Percentiles rank a stretch among this genome's conserved stretches.
These are phyloP conservation scores for Heterotis niloticus DNA, from an alignment of 2,113 vertebrate species.

Conservation along the genomic window DNA sequence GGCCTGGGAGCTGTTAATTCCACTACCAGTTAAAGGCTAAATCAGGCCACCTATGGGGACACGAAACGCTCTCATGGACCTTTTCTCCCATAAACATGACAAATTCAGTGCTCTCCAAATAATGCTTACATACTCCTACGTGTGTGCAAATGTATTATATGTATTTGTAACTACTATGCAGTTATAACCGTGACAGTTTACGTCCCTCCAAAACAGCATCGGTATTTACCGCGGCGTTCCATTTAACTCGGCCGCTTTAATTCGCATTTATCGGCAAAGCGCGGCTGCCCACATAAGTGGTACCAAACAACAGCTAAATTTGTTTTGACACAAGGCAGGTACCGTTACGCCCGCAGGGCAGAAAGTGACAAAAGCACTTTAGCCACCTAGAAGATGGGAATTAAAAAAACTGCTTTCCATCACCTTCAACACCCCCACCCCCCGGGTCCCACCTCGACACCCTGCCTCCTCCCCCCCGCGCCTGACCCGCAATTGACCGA, in stretches of 20 bases:
- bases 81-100: not conserved
- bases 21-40: not conserved
- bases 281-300: not conserved
- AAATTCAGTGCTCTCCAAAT: too few relatives aligned
- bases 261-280: slow-evolving; percentile 34
- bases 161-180: too few relatives aligned
- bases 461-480: slow-evolving; percentile 41
- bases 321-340: slow-evolving; percentile 16
- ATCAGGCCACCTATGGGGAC: not conserved
- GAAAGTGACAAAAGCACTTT: slow-evolving; percentile 34
- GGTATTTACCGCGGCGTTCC: not conserved
- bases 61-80: not conserved
- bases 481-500: slow-evolving; percentile 91
- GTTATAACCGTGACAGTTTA: too few relatives aligned
- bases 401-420: slow-evolving; percentile 62
- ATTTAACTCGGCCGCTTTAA: not conserved
- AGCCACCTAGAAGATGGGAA: slow-evolving; percentile 65
- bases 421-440: slow-evolving; percentile 40
- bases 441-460: slow-evolving; percentile 22
- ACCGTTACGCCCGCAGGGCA: not conserved
- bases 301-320: slow-evolving; percentile 1
- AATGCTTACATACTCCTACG: not conserved
- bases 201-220: not conserved
- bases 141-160: not conserved
- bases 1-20: not conserved